A percentile compares a stretch with the other conserved stretches of the same genome.
phyloP scores from a whole-genome alignment of 2,113 vertebrate genomes.

The Platichthys stellatus region DNA sequence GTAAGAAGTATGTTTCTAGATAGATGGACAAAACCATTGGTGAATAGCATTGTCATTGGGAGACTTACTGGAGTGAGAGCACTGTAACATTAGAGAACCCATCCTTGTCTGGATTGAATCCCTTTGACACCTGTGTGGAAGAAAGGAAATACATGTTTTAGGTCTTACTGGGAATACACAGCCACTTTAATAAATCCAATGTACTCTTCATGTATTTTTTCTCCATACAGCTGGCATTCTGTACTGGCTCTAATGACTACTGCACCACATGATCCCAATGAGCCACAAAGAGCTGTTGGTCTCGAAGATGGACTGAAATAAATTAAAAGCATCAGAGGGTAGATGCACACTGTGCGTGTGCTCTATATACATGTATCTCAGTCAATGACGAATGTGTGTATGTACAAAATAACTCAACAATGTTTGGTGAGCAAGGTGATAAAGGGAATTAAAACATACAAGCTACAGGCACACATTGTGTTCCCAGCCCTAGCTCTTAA shows the following conservation, averaged over 20 bases:
- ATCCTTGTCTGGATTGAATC: rapidly evolving
- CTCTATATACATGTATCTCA: too few relatives aligned
- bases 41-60: not conserved
- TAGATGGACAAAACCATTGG: not conserved
- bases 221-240: not conserved
- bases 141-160: constrained; percentile 13
- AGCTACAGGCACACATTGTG: not conserved
- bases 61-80: constrained; percentile 55
- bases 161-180: not conserved
- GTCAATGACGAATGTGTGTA: too few relatives aligned
- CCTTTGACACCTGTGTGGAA: constrained; percentile 31
- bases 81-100: constrained; percentile 16
- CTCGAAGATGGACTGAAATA: too few relatives aligned
- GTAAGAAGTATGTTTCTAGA: not conserved
- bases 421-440: too few relatives aligned
- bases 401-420: too few relatives aligned
- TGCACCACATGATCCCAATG: not conserved
- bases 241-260: not conserved
- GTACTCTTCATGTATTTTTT: not conserved
- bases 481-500: not conserved
- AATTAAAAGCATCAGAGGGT: too few relatives aligned
- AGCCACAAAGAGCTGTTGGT: too few relatives aligned
- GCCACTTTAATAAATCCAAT: not conserved
- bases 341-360: too few relatives aligned
- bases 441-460: not conserved